Percentiles rank a stretch among this genome's conserved stretches.
phyloP scores from a whole-genome alignment of 2,888 invertebrate genomes.

The Matsumyia berberina region DNA sequence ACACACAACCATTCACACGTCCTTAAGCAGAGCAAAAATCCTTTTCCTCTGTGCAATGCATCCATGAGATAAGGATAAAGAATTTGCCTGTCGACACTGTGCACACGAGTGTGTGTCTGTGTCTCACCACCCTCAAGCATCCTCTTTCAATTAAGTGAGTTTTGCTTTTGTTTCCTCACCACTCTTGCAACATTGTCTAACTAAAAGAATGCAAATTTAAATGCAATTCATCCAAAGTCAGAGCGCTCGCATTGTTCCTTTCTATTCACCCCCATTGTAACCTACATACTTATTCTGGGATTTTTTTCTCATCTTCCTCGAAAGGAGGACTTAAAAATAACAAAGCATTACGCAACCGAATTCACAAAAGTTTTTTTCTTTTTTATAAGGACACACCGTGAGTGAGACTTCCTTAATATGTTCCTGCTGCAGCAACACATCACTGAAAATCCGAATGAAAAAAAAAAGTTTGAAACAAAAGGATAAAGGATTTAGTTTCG shows the following conservation, averaged over 20 bases:
- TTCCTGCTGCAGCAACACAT: conserved; percentile 9
- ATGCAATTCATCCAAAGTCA: conserved; percentile 45
- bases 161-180: conserved; percentile 42
- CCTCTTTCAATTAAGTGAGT: conserved; percentile 59
- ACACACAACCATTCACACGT: conserved; percentile 28
- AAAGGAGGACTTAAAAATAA: conserved; percentile 16
- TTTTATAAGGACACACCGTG: background rate
- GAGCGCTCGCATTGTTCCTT: conserved; percentile 41
- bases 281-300: conserved; percentile 17
- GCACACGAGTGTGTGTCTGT: background rate
- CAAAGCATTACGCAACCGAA: conserved; percentile 60
- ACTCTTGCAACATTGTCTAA: conserved; percentile 43
- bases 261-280: conserved; percentile 30
- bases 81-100: background rate
- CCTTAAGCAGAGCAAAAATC: background rate
- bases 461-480: conserved; percentile 16
- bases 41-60: background rate
- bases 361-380: too few species aligned
- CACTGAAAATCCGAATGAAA: background rate
- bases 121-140: conserved; percentile 37
- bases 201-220: conserved; percentile 9
- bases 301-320: background rate
- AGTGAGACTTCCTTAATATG: conserved; percentile 1
- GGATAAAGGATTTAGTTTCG: background rate
- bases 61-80: conserved; percentile 10